These are phyloP conservation scores for Pyrocoelia pectoralis DNA, from an alignment of 2,888 invertebrate genomes.

Conservation along the genomic window DNA sequence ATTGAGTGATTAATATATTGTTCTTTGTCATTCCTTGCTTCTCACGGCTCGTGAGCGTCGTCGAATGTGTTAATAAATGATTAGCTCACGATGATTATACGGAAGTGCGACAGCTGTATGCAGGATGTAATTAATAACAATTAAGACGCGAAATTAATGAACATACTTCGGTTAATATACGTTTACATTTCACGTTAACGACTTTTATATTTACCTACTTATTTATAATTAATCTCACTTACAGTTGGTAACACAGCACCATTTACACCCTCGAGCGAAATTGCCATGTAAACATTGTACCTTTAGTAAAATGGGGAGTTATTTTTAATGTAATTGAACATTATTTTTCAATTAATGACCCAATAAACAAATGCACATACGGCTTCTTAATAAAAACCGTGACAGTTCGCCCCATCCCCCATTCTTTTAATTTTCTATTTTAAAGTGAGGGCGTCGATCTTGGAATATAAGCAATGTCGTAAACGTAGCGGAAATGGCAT, in stretches of 20 bases:
- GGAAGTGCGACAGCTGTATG: conserved; percentile 18
- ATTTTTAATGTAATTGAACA: conserved; percentile 1
- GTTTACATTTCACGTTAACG: conserved; percentile 21
- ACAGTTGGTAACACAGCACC: neutral
- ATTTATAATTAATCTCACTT: conserved; percentile 5
- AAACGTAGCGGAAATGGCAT: too few species aligned
- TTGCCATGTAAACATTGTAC: neutral
- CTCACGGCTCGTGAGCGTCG: neutral
- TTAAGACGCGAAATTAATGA: conserved; percentile 32
- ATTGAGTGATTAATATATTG: conserved; percentile 32
- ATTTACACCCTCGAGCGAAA: neutral
- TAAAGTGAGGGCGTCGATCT: too few species aligned
- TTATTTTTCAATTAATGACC: neutral
- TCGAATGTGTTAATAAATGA: conserved; percentile 23
- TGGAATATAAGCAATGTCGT: too few species aligned
- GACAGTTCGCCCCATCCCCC: too few species aligned
- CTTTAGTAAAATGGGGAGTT: neutral
- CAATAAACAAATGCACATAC: neutral
- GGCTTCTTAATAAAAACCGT: neutral
- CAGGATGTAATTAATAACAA: conserved; percentile 33
- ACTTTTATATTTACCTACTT: conserved; percentile 14
- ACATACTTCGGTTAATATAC: conserved; percentile 22
- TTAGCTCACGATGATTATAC: conserved; percentile 29
- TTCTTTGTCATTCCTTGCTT: conserved; percentile 2
- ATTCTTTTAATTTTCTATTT: too few species aligned